Conservation (phyloP, 1,140 invertebrate genomes). For the Fopius arisanus region DNA sequence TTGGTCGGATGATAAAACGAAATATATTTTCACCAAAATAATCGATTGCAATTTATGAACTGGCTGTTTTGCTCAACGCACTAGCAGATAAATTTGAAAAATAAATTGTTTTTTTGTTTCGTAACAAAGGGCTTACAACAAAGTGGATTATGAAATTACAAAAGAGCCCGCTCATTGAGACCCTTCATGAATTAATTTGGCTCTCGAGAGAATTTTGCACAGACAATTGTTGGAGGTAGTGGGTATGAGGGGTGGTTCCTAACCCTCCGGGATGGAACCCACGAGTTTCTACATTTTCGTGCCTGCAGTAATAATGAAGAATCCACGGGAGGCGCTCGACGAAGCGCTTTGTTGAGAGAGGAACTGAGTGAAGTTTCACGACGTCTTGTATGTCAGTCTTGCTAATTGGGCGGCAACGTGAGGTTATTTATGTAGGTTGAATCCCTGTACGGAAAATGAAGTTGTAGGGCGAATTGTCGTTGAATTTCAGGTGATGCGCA, state of each 20-base stretch:
- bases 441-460: neutral
- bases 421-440: neutral
- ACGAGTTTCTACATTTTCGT: neutral
- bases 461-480: neutral
- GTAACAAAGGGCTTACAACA: neutral
- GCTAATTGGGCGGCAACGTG: constrained; percentile 1
- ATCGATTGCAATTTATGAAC: neutral
- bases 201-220: neutral
- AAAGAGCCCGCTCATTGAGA: neutral
- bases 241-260: neutral
- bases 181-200: constrained; percentile 6
- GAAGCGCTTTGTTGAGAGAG: neutral
- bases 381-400: neutral
- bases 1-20: constrained; percentile 9
- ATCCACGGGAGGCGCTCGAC: neutral
- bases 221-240: neutral
- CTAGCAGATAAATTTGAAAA: neutral
- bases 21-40: neutral
- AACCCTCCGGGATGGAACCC: neutral
- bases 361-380: neutral
- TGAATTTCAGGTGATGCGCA: neutral
- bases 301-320: constrained; percentile 6
- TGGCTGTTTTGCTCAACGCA: neutral
- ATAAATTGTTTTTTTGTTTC: neutral
- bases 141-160: constrained; percentile 3